These are phyloP conservation scores for Emydoidea blandingii DNA, from an alignment of 2,797 vertebrate species.

Conservation along the genomic window DNA sequence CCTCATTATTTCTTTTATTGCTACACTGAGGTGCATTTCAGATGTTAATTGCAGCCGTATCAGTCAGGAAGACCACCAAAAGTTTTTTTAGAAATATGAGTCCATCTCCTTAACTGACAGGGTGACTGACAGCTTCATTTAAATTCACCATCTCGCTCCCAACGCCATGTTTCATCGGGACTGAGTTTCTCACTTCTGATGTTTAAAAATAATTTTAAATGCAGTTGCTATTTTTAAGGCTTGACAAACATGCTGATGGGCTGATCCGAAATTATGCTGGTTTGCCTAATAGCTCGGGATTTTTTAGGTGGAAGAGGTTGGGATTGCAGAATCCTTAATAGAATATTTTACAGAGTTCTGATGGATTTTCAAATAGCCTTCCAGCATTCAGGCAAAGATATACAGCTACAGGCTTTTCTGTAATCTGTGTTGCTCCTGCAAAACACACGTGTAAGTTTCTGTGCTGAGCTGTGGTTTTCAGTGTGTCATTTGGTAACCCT, in stretches of 20 bases:
- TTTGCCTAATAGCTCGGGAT: slow-evolving; percentile 28
- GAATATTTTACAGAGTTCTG: slow-evolving; percentile 15
- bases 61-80: neutral
- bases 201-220: slow-evolving; percentile 26
- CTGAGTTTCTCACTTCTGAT: neutral
- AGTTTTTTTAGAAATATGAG: slow-evolving; percentile 6
- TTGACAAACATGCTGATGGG: slow-evolving; percentile 28
- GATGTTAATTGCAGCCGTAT: slow-evolving; percentile 12
- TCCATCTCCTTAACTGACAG: neutral
- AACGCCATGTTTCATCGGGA: neutral
- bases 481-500: neutral
- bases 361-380: slow-evolving; percentile 55
- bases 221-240: slow-evolving; percentile 16
- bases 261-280: slow-evolving; percentile 19
- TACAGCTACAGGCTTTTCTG: neutral
- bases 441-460: neutral
- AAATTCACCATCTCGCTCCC: neutral
- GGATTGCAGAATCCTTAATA: slow-evolving; percentile 31
- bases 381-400: neutral
- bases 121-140: neutral
- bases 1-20: slow-evolving; percentile 79
- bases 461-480: neutral
- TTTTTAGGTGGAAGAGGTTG: slow-evolving; percentile 22
- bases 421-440: slow-evolving; percentile 13
- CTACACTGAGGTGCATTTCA: slow-evolving; percentile 58